Evolutionary conservation across 2,113 vertebrate genomes (phyloP).

Genomic region (Arenaria interpres): DNA sequence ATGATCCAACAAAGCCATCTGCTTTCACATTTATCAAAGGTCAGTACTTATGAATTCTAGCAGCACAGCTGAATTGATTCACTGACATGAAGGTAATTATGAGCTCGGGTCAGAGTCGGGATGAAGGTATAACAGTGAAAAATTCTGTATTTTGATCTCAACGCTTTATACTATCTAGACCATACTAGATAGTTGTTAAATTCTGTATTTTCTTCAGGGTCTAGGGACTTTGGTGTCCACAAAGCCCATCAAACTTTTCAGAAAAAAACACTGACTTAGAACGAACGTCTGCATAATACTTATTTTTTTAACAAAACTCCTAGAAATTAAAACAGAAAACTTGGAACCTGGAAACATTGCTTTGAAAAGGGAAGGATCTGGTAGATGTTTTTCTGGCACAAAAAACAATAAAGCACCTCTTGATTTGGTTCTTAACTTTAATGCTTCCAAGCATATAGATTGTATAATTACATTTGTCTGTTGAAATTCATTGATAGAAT

Average conservation of each 20-base stretch:
- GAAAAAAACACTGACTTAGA: not conserved
- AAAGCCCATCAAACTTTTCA: not conserved
- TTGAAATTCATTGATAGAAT: not conserved
- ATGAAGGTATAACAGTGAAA: constrained; percentile 21
- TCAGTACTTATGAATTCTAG: constrained; percentile 42
- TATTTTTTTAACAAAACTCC: not conserved
- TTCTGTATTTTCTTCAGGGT: not conserved
- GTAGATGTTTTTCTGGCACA: not conserved
- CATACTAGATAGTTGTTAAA: not conserved
- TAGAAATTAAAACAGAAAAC: not conserved
- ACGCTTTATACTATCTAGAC: not conserved
- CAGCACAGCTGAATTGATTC: constrained; percentile 54
- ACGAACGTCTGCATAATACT: not conserved
- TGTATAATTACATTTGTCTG: not conserved
- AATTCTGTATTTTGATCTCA: constrained; percentile 21
- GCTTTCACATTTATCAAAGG: constrained; percentile 64
- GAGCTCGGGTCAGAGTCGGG: not conserved
- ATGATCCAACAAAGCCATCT: constrained; percentile 60
- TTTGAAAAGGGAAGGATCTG: not conserved
- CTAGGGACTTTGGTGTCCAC: not conserved
- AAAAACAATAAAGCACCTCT: not conserved
- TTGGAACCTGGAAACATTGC: not conserved
- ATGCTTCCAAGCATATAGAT: not conserved
- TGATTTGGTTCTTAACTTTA: not conserved
- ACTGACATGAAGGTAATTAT: constrained; percentile 46